Conservation (phyloP, 2,888 invertebrate genomes). For the Lordiphosa fenestrarum region DNA sequence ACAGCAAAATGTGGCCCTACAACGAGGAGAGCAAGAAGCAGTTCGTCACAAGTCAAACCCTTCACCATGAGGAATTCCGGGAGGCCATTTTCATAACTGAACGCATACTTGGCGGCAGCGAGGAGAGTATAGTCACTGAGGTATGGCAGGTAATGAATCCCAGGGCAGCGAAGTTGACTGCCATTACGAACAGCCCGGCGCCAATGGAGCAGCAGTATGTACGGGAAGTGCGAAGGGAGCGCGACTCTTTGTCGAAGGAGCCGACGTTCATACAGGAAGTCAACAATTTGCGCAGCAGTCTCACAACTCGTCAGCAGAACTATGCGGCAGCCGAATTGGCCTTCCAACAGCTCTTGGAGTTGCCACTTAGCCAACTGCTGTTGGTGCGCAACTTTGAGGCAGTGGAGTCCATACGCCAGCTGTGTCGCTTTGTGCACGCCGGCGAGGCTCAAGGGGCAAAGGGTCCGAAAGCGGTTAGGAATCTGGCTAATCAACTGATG, state of each 20-base stretch:
- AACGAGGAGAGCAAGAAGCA: conserved; percentile 10
- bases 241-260: conserved; percentile 6
- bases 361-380: conserved; percentile 19
- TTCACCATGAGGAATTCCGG: conserved; percentile 16
- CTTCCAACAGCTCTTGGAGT: conserved; percentile 24
- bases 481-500: conserved; percentile 15
- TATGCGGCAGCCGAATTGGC: conserved; percentile 13
- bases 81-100: conserved; percentile 22
- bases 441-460: fast-evolving
- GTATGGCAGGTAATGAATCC: not conserved
- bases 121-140: not conserved
- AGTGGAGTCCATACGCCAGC: conserved; percentile 14
- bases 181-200: not conserved
- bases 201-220: not conserved
- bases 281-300: conserved; percentile 15
- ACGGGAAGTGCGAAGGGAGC: conserved; percentile 5
- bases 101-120: not conserved
- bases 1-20: conserved; percentile 32
- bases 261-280: conserved; percentile 15
- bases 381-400: conserved; percentile 29
- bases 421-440: conserved; percentile 3
- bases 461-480: not conserved
- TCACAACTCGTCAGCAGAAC: not conserved
- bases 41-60: conserved; percentile 12
- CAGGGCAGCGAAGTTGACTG: not conserved